Conservation (phyloP, 2,113 vertebrate species). For the Argyrosomus japonicus region DNA sequence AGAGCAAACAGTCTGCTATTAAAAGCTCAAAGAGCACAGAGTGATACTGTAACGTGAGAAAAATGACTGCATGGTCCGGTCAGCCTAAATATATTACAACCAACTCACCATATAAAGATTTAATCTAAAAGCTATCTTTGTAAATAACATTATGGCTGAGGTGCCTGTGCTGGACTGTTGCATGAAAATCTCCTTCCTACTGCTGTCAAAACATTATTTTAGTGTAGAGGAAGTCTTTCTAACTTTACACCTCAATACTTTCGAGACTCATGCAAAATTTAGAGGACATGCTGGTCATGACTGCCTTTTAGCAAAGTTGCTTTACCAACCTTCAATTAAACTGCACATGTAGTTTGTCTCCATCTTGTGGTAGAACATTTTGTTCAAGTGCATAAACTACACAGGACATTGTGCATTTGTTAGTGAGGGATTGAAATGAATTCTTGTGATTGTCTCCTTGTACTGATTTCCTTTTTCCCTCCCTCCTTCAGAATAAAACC, state of each 20-base stretch:
- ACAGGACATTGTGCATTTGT: neutral
- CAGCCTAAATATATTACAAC: neutral
- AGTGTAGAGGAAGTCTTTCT: neutral
- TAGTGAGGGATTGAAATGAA: neutral
- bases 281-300: conserved; percentile 19
- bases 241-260: conserved; percentile 38
- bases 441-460: neutral
- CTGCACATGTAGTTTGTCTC: conserved; percentile 46
- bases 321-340: neutral
- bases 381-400: neutral
- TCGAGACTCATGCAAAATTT: conserved; percentile 38
- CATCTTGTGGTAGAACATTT: conserved; percentile 63
- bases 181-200: neutral
- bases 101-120: neutral
- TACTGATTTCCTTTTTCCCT: neutral
- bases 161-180: neutral
- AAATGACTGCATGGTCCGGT: neutral
- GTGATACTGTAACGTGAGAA: neutral
- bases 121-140: neutral
- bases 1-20: conserved; percentile 9
- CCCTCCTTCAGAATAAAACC: conserved; percentile 89
- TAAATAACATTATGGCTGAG: neutral
- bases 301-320: conserved; percentile 7
- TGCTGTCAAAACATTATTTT: conserved; percentile 36
- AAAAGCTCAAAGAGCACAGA: neutral